Conservation (phyloP, 2,888 invertebrate genomes). For the Tenthredo distinguenda region DNA sequence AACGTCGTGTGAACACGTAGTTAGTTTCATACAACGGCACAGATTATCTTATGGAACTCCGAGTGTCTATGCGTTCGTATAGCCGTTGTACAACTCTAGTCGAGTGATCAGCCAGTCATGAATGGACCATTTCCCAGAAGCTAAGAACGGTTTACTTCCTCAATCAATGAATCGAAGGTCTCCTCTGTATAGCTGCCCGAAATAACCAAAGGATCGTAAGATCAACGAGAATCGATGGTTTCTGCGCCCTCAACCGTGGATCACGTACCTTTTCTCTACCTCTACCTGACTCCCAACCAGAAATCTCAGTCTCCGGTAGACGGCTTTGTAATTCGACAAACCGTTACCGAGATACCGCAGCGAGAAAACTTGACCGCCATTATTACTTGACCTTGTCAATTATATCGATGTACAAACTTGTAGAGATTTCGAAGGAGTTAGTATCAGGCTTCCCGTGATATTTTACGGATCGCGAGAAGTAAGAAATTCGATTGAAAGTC, state of each 20-base stretch:
- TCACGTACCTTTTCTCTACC: conserved; percentile 67
- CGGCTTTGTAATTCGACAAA: conserved; percentile 37
- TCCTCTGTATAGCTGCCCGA: conserved; percentile 3
- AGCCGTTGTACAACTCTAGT: neutral
- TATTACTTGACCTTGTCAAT: neutral
- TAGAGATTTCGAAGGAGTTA: neutral
- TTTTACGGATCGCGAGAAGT: neutral
- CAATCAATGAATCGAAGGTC: conserved; percentile 44
- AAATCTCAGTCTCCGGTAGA: neutral
- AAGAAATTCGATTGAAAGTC: neutral
- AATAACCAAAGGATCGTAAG: conserved; percentile 52
- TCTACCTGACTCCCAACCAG: neutral
- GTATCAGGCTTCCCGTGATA: neutral
- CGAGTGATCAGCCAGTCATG: conserved; percentile 45
- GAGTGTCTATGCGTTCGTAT: neutral
- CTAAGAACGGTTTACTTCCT: conserved; percentile 49
- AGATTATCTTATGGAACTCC: neutral
- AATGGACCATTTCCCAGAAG: conserved; percentile 49
- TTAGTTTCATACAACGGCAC: neutral
- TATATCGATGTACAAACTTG: neutral
- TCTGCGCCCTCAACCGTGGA: conserved; percentile 72
- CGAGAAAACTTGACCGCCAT: neutral
- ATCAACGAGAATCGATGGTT: conserved; percentile 60
- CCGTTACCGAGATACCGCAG: conserved; percentile 34
- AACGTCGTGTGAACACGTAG: neutral